phyloP scores from a whole-genome alignment of 2,888 invertebrate genomes.

The Andrena fulva region DNA sequence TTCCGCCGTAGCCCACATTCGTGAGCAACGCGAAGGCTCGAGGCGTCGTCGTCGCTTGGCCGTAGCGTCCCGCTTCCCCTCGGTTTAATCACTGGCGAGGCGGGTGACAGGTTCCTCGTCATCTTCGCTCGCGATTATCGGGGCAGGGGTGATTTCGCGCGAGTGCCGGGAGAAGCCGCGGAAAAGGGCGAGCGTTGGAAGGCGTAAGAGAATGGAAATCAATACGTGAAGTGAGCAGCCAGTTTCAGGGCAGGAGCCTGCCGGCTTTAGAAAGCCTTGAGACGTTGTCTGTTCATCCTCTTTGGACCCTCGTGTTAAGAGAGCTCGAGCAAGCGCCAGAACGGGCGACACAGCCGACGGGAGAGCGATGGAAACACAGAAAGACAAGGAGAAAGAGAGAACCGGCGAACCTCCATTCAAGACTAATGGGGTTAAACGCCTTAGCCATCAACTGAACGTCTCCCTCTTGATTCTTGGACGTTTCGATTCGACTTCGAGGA shows the following conservation, averaged over 20 bases:
- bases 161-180: slow-evolving; percentile 57
- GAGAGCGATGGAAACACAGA: slow-evolving; percentile 60
- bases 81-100: slow-evolving; percentile 24
- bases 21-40: neutral
- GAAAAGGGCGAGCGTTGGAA: slow-evolving; percentile 79
- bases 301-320: slow-evolving; percentile 71
- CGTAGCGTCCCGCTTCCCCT: neutral
- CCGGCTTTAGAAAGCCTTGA: slow-evolving; percentile 81
- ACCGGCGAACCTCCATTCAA: slow-evolving; percentile 75
- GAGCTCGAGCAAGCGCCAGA: slow-evolving; percentile 63
- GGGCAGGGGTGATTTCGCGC: slow-evolving; percentile 40
- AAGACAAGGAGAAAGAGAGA: slow-evolving; percentile 63
- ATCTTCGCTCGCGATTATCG: slow-evolving; percentile 18
- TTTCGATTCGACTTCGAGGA: slow-evolving; percentile 69
- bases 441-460: slow-evolving; percentile 78
- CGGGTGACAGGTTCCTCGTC: slow-evolving; percentile 12
- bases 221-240: slow-evolving; percentile 83
- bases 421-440: slow-evolving; percentile 85
- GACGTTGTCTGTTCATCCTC: slow-evolving; percentile 77
- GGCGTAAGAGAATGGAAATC: slow-evolving; percentile 83
- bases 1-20: too few species aligned
- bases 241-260: slow-evolving; percentile 76
- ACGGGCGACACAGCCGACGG: slow-evolving; percentile 58
- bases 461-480: slow-evolving; percentile 73
- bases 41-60: neutral